phyloP scores from a whole-genome alignment of 2,797 vertebrate genomes.

The Danio jaintianensis region DNA sequence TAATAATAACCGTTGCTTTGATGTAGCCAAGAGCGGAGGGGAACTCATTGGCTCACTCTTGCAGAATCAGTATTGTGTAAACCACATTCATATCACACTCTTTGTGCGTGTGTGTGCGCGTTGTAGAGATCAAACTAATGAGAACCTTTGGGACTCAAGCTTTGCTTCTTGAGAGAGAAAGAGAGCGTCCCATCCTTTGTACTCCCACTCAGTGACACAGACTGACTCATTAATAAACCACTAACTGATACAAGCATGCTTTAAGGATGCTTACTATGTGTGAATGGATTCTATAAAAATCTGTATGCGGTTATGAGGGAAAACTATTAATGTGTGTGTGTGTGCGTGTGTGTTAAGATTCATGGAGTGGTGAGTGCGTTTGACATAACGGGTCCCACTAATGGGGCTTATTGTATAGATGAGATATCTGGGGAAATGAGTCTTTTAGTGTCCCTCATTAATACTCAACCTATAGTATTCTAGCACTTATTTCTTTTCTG shows the following conservation, averaged over 20 bases:
- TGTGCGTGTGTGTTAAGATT: slow-evolving; percentile 30
- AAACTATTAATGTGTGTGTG: slow-evolving; percentile 27
- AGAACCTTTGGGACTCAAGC: slow-evolving; percentile 54
- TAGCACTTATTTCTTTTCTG: neutral
- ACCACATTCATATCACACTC: slow-evolving; percentile 13
- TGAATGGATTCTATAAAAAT: slow-evolving; percentile 7
- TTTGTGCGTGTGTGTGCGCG: slow-evolving; percentile 45
- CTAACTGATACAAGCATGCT: slow-evolving; percentile 23
- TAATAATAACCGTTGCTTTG: slow-evolving; percentile 48
- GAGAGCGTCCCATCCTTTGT: slow-evolving; percentile 36
- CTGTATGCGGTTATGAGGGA: slow-evolving; percentile 35
- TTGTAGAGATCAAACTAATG: slow-evolving; percentile 54
- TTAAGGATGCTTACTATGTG: slow-evolving; percentile 27
- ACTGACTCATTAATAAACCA: slow-evolving; percentile 49
- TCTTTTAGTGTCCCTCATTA: slow-evolving; percentile 32
- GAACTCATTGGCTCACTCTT: slow-evolving; percentile 9
- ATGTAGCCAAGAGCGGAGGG: slow-evolving; percentile 23
- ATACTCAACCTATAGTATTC: slow-evolving; percentile 20
- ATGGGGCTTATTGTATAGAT: slow-evolving; percentile 54
- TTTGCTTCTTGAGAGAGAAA: slow-evolving; percentile 42
- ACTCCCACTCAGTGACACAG: slow-evolving; percentile 40
- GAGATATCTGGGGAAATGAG: slow-evolving; percentile 52
- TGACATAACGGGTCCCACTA: slow-evolving; percentile 42
- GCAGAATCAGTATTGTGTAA: slow-evolving; percentile 23
- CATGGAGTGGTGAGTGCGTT: slow-evolving; percentile 1